phyloP scores from a whole-genome alignment of 53 echinoderm and acorn worm species.

The Arbacia lixula region DNA sequence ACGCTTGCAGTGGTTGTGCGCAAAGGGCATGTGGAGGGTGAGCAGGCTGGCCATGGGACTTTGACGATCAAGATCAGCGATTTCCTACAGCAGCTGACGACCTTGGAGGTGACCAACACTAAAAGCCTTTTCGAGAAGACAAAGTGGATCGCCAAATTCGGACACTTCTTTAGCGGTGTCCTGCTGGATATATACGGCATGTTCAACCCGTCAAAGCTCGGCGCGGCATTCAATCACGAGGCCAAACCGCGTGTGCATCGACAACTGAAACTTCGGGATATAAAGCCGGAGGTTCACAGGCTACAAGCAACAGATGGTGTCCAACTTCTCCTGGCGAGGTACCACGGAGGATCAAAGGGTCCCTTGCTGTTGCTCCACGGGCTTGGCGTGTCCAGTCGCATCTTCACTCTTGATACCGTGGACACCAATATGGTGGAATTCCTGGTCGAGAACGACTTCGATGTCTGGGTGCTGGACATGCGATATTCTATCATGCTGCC shows the following conservation, averaged over 20 bases:
- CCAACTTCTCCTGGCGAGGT: conserved; percentile 49
- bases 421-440: conserved; percentile 76
- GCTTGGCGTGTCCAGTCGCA: conserved; percentile 58
- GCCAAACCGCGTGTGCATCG: conserved; percentile 53
- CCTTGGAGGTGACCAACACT: conserved; percentile 60
- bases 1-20: conserved; percentile 54
- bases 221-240: conserved; percentile 16
- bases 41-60: conserved; percentile 54
- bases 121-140: conserved; percentile 31
- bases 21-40: conserved; percentile 13
- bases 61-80: conserved; percentile 61
- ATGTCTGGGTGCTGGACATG: conserved; percentile 76
- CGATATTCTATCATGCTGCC: conserved; percentile 60
- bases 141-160: conserved; percentile 74
- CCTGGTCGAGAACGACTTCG: conserved; percentile 57
- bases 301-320: conserved; percentile 57
- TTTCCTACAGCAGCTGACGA: conserved; percentile 66
- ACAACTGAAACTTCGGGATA: conserved; percentile 49
- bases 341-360: conserved; percentile 68
- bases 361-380: conserved; percentile 73
- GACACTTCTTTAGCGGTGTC: conserved; percentile 68
- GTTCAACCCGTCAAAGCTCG: conserved; percentile 31
- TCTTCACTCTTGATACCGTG: conserved; percentile 69
- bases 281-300: conserved; percentile 54
- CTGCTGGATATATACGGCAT: conserved; percentile 72